Conservation (phyloP, 2,888 invertebrate genomes). For the Rhingia campestris region DNA sequence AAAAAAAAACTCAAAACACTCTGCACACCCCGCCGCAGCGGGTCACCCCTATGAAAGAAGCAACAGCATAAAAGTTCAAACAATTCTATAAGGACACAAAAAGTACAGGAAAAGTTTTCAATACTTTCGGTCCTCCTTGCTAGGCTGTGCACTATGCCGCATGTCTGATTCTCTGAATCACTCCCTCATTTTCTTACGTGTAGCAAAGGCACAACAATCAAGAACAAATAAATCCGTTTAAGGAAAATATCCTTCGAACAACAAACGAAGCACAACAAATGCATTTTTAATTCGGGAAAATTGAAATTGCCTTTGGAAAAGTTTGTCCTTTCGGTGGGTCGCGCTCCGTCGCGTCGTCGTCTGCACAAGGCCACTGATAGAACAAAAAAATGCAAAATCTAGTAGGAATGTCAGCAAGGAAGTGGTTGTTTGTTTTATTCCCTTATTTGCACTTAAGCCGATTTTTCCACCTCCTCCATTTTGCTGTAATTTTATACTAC, state of each 20-base stretch:
- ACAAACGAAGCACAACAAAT: conserved; percentile 69
- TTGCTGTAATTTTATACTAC: conserved; percentile 68
- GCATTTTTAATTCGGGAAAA: conserved; percentile 73
- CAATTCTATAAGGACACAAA: conserved; percentile 63
- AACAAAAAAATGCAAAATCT: conserved; percentile 35
- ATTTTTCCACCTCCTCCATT: conserved; percentile 24
- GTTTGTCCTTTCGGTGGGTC: conserved; percentile 55
- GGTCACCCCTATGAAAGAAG: conserved; percentile 28
- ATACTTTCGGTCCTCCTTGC: conserved; percentile 13
- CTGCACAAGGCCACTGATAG: background rate
- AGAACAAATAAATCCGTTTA: conserved; percentile 72
- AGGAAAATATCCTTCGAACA: conserved; percentile 72
- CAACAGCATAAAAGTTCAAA: conserved; percentile 72
- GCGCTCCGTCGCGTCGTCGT: too few species aligned
- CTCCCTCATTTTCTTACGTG: conserved; percentile 39
- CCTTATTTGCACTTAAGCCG: conserved; percentile 58
- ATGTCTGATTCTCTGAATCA: background rate
- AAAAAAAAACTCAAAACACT: conserved; percentile 15
- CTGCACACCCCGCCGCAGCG: conserved; percentile 24
- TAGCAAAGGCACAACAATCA: conserved; percentile 61
- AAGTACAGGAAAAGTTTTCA: conserved; percentile 61
- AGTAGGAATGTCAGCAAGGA: conserved; percentile 25
- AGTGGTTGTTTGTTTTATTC: conserved; percentile 25
- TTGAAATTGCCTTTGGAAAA: conserved; percentile 72
- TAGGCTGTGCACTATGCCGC: background rate